A percentile compares a stretch with the other conserved stretches of the same genome.
phyloP scores from a whole-genome alignment of 2,888 invertebrate genomes.

The Alloplasta piceator region DNA sequence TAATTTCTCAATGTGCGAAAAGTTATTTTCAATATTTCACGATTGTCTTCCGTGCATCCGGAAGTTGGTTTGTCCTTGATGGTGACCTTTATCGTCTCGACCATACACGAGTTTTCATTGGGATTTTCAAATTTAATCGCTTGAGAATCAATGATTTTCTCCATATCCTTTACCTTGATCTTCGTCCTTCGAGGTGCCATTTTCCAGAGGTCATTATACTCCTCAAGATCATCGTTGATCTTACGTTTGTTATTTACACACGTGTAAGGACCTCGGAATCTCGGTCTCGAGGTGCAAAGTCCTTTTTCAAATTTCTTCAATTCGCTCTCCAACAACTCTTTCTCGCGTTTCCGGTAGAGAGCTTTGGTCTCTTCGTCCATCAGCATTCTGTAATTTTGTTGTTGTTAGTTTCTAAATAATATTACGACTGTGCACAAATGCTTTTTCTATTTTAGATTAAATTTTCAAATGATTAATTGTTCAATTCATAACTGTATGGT shows the following conservation, averaged over 20 bases:
- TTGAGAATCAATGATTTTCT: background rate
- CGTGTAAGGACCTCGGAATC: constrained; percentile 69
- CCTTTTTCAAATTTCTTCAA: constrained; percentile 74
- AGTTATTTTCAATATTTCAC: constrained; percentile 63
- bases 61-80: constrained; percentile 75
- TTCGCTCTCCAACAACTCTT: constrained; percentile 72
- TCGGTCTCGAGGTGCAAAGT: constrained; percentile 70
- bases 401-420: too few relatives aligned
- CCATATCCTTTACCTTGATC: constrained; percentile 56
- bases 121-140: constrained; percentile 23
- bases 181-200: constrained; percentile 62
- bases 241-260: constrained; percentile 69
- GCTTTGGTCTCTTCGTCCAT: constrained; percentile 70
- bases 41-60: constrained; percentile 63
- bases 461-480: background rate
- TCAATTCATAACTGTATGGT: background rate
- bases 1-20: constrained; percentile 71
- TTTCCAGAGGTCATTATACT: constrained; percentile 73
- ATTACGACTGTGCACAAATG: too few relatives aligned
- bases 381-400: constrained; percentile 67
- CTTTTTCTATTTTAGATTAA: background rate
- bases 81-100: constrained; percentile 75
- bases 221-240: constrained; percentile 68
- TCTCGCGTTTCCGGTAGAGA: constrained; percentile 70
- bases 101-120: constrained; percentile 15